Evolutionary conservation across 2,888 invertebrate species (phyloP).

Genomic region (Nymphalis c-album): DNA sequence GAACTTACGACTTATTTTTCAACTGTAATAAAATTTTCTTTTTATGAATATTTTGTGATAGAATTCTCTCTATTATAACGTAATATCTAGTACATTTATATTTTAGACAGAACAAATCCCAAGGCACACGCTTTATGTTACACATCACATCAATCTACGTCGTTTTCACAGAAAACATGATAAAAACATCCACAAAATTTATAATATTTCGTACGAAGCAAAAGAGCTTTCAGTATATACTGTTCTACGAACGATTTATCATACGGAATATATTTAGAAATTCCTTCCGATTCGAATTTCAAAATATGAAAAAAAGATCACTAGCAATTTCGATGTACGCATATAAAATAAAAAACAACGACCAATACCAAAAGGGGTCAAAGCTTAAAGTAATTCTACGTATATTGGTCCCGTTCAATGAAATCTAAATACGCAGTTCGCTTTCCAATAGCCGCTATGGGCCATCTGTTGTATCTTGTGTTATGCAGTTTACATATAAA

Average conservation of each 20-base stretch:
- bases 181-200: constrained; percentile 14
- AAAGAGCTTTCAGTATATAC: neutral
- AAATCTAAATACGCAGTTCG: constrained; percentile 24
- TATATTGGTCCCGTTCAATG: constrained; percentile 14
- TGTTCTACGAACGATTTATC: constrained; percentile 2
- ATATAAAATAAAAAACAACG: constrained; percentile 5
- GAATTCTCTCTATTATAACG: neutral
- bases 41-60: neutral
- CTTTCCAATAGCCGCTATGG: constrained; percentile 26
- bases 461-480: constrained; percentile 31
- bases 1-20: no score
- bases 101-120: constrained; percentile 17
- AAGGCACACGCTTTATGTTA: constrained; percentile 13
- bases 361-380: constrained; percentile 9
- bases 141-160: constrained; percentile 26
- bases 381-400: constrained; percentile 16
- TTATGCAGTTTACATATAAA: constrained; percentile 38
- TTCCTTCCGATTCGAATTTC: neutral
- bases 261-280: neutral
- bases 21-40: no score
- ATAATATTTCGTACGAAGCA: constrained; percentile 10
- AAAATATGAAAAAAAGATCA: neutral
- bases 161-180: constrained; percentile 19
- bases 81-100: constrained; percentile 10
- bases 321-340: neutral